These are phyloP conservation scores for Bombus polaris DNA, from an alignment of 1,140 invertebrate genomes.

Conservation along the genomic window DNA sequence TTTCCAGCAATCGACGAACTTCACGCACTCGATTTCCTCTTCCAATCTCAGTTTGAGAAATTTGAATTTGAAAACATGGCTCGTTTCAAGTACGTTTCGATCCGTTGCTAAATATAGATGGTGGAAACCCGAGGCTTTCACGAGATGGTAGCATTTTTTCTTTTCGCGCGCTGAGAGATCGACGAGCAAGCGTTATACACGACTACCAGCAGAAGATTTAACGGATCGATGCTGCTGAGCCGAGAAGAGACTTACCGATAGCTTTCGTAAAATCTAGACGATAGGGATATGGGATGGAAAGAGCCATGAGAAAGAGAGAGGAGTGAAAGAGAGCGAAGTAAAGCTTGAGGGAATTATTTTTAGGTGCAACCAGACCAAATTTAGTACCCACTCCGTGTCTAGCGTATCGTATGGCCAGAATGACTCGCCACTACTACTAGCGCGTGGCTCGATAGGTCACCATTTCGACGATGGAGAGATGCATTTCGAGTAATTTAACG, in stretches of 20 bases:
- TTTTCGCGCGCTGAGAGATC: neutral
- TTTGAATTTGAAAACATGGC: neutral
- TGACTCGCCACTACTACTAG: conserved; percentile 49
- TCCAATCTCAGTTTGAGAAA: too few relatives aligned
- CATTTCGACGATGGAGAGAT: conserved; percentile 25
- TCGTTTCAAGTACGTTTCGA: neutral
- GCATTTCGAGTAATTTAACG: neutral
- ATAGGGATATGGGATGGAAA: conserved; percentile 51
- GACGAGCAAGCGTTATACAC: neutral
- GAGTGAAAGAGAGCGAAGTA: conserved; percentile 47
- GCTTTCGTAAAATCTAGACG: conserved; percentile 67
- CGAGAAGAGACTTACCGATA: conserved; percentile 68
- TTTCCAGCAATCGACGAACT: neutral
- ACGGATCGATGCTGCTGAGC: neutral
- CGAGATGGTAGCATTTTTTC: neutral
- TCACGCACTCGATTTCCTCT: neutral
- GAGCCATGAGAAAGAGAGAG: conserved; percentile 61
- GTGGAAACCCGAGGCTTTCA: neutral
- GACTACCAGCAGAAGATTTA: too few relatives aligned
- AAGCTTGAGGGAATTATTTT: conserved; percentile 73
- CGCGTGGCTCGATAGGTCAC: conserved; percentile 49
- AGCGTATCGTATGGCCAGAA: conserved; percentile 78
- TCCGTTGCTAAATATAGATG: neutral
- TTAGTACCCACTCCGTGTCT: conserved; percentile 76
- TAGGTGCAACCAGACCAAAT: conserved; percentile 79